Base-by-base conservation (phyloP, 2,888 invertebrate species). In the Dendrolimus pini region DNA sequence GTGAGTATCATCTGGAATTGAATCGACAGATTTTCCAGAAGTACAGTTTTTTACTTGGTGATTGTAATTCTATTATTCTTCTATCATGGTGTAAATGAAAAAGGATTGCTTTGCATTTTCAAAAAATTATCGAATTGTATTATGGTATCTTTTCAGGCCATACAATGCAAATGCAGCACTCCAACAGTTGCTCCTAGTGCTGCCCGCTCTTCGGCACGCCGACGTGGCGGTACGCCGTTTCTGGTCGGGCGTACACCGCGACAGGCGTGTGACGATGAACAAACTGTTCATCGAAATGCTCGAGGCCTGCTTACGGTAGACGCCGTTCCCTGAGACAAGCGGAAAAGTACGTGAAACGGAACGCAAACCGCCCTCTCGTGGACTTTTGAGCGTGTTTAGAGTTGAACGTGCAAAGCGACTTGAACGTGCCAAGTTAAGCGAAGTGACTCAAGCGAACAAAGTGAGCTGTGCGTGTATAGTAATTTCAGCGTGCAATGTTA, bases 281-380 rank as follows among this genome's bases (percentile, higher is more conserved):
- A 98, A 98, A 86, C 93, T 99, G 58, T 98, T 99, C 89, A 93
- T 97, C 55, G 98, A 98, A 92, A 98, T 98, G 98, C 92, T 98
- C 61, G 98, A 98, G 83, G 95, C 96, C 1, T 94, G 93, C 63
- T 85, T 92, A 66, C 93, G 93, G 92, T 93, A 93, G 76, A 68
- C 69, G 1, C 53, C 42, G 41, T 7, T 30, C 9, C 53, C 41
- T 9, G 30, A 41, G 41, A 41, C 9, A 13, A 9, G 18, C 41
- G 47, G 41, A 41, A 30, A 53, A 41, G 52, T 52, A 42, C 14
- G 42, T 47, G 42, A 8, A 47, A 41, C 18, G 55, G 41, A 42
- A 42, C 42, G 55, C 55, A 18, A 47, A 52, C 14, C 41, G 55
- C 41, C 55, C 41, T 9, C 41, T 13, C n/a, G 30, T 55, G 41